Evolutionary conservation across 2,113 vertebrate species (phyloP).

Genomic region (Sylvilagus bachmani): DNA sequence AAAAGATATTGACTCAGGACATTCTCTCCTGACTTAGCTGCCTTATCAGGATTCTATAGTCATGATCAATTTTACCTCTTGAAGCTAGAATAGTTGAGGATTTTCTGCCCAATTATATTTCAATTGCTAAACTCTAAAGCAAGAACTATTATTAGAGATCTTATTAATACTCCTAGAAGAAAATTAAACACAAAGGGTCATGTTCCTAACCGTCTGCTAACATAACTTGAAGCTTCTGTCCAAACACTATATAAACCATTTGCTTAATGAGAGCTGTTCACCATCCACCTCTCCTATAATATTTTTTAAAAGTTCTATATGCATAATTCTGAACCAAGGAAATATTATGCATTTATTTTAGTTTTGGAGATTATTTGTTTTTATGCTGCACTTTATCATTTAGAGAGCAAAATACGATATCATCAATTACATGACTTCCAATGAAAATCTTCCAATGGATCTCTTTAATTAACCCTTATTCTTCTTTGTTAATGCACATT

Average conservation of each 20-base stretch:
- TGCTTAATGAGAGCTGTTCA: slow-evolving; percentile 25
- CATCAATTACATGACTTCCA: slow-evolving; percentile 65
- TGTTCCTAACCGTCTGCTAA: background rate
- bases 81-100: background rate
- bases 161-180: slow-evolving; percentile 72
- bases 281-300: background rate
- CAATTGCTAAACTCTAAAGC: slow-evolving; percentile 41
- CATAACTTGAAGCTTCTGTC: background rate
- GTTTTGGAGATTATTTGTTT: slow-evolving; percentile 10
- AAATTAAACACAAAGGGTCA: slow-evolving; percentile 65
- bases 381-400: slow-evolving; percentile 69
- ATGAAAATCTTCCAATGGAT: slow-evolving; percentile 59
- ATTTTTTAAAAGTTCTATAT: slow-evolving; percentile 54
- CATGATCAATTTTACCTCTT: slow-evolving; percentile 61
- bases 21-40: slow-evolving; percentile 74
- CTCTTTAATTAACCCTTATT: slow-evolving; percentile 72
- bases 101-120: slow-evolving; percentile 56
- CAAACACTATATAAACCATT: background rate
- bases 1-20: slow-evolving; percentile 32
- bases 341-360: slow-evolving; percentile 52
- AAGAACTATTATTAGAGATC: slow-evolving; percentile 58
- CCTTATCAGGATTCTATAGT: slow-evolving; percentile 77
- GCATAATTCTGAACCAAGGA: background rate
- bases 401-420: slow-evolving; percentile 66
- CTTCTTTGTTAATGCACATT: slow-evolving; percentile 74